Conservation (phyloP, 2,888 invertebrate genomes). For the Chelonus formosanus region DNA sequence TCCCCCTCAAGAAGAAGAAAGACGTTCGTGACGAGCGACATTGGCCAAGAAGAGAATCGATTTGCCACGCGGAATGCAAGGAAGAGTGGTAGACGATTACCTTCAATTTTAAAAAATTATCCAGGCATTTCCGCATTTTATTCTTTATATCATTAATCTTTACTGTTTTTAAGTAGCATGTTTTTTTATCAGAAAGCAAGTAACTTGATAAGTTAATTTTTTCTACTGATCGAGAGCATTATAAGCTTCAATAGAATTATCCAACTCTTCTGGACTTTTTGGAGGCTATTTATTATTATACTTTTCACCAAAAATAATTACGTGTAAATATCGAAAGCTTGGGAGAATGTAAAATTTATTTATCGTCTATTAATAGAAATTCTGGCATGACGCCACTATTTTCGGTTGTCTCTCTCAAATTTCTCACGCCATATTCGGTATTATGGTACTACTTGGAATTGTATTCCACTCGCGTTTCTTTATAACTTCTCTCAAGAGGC, state of each 20-base stretch:
- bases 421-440: slow-evolving; percentile 64
- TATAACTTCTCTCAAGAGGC: slow-evolving; percentile 4
- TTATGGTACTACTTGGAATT: slow-evolving; percentile 47
- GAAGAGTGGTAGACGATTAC: slow-evolving; percentile 19
- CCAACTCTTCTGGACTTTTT: no score
- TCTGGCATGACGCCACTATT: slow-evolving; percentile 62
- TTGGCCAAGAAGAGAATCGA: slow-evolving; percentile 8
- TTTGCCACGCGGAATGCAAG: slow-evolving; percentile 18
- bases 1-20: slow-evolving; percentile 16
- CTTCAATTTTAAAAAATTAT: slow-evolving; percentile 1
- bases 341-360: slow-evolving; percentile 58
- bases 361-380: slow-evolving; percentile 62
- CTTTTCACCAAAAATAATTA: no score
- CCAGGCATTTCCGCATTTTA: no score
- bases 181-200: no score
- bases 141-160: no score
- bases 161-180: no score
- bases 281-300: no score
- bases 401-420: slow-evolving; percentile 62
- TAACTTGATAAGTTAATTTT: no score
- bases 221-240: no score
- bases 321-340: neutral
- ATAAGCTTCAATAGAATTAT: no score
- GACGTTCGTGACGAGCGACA: slow-evolving; percentile 22
- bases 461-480: slow-evolving; percentile 16